These are phyloP conservation scores for Rapana venosa DNA, from an alignment of 2,888 invertebrate species.

Conservation along the genomic window DNA sequence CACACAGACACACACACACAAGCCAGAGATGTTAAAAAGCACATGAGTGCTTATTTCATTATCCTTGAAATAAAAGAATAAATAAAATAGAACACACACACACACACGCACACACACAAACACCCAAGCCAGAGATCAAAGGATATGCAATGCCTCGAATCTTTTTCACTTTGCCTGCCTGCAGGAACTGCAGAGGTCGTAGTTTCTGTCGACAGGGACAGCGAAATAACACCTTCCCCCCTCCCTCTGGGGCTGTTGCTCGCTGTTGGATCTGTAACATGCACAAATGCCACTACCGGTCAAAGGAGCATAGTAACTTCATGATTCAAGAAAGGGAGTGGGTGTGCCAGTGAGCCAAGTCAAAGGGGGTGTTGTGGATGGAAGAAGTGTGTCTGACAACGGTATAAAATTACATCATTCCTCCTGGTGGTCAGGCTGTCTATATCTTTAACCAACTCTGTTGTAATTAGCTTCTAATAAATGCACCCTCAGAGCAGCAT, in stretches of 20 bases:
- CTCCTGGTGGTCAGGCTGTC: too few relatives aligned
- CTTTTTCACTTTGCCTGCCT: conserved; percentile 94
- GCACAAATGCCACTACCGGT: neutral
- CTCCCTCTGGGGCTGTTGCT: conserved; percentile 92
- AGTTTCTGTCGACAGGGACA: conserved; percentile 92
- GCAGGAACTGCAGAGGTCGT: conserved; percentile 85
- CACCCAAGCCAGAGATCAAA: conserved; percentile 50
- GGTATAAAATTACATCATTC: too few relatives aligned
- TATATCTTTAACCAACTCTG: too few relatives aligned
- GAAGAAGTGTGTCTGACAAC: too few relatives aligned
- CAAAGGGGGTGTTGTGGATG: too few relatives aligned
- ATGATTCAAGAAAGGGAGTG: too few relatives aligned
- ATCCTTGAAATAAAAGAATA: neutral
- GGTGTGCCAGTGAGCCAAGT: too few relatives aligned
- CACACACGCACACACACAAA: neutral
- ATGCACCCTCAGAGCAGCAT: too few relatives aligned
- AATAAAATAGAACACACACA: neutral
- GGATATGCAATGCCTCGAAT: conserved; percentile 91
- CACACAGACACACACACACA: neutral
- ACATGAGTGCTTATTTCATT: too few relatives aligned
- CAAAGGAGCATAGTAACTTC: too few relatives aligned
- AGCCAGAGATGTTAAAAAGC: neutral
- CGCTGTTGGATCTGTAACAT: conserved; percentile 69
- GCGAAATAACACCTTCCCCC: conserved; percentile 93
- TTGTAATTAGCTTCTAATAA: too few relatives aligned